Evolutionary conservation across 2,888 invertebrate genomes (phyloP).

Genomic region (Onthophagus sagittarius): DNA sequence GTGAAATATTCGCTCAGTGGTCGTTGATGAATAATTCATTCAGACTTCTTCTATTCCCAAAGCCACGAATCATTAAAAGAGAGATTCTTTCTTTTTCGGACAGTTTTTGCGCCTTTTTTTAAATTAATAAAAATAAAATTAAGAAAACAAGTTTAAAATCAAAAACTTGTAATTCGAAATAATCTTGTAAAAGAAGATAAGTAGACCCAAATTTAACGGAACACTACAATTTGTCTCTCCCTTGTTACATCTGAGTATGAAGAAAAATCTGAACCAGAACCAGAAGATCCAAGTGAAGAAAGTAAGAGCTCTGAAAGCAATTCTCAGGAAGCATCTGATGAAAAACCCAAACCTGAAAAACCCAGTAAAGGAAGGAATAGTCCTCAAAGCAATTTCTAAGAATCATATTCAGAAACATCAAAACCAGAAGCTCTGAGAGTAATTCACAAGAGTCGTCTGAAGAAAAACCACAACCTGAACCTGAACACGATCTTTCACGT

Average conservation of each 20-base stretch:
- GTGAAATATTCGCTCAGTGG: too few relatives aligned
- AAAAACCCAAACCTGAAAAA: neutral
- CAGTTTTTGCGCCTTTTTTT: too few relatives aligned
- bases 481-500: neutral
- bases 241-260: too few relatives aligned
- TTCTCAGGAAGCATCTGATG: neutral
- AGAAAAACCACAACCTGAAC: neutral
- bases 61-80: too few relatives aligned
- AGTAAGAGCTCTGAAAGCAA: neutral
- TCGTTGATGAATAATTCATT: too few relatives aligned
- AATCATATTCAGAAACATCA: neutral
- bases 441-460: neutral
- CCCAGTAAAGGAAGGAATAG: neutral
- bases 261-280: too few relatives aligned
- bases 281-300: neutral
- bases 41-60: too few relatives aligned
- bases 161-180: too few relatives aligned
- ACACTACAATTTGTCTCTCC: neutral
- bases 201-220: neutral
- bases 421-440: neutral
- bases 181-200: too few relatives aligned
- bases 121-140: too few relatives aligned
- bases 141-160: too few relatives aligned
- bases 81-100: too few relatives aligned
- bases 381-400: neutral